These are phyloP conservation scores for Psettodes erumei DNA, from an alignment of 2,113 vertebrate genomes.

Conservation along the genomic window DNA sequence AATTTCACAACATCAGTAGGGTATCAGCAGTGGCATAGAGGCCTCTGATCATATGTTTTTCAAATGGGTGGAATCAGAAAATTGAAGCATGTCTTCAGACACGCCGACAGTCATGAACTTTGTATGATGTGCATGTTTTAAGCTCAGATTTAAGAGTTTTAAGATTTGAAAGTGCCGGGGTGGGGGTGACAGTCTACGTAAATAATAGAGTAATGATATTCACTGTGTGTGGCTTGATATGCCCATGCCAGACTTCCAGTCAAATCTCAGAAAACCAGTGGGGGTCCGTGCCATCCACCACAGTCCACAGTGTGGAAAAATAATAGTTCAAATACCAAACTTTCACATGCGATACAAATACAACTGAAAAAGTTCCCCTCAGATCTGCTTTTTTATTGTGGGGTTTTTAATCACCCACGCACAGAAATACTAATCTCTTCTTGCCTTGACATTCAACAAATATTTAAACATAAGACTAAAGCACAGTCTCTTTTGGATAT, in stretches of 20 bases:
- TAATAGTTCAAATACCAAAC: neutral
- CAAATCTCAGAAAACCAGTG: too few relatives aligned
- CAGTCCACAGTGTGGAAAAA: neutral
- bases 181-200: neutral
- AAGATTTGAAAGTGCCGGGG: neutral
- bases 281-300: too few relatives aligned
- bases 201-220: conserved; percentile 13
- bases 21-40: conserved; percentile 45
- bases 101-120: conserved; percentile 34
- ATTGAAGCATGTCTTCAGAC: conserved; percentile 29
- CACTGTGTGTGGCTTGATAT: neutral
- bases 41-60: conserved; percentile 62
- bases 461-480: conserved; percentile 4
- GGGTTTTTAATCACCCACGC: neutral
- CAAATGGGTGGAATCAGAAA: conserved; percentile 49
- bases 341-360: neutral
- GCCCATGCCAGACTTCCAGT: neutral
- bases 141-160: conserved; percentile 2
- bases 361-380: neutral
- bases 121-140: conserved; percentile 24
- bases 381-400: neutral
- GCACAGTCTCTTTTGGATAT: neutral
- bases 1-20: conserved; percentile 57
- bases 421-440: neutral
- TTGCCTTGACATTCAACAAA: conserved; percentile 20